Base-by-base conservation (phyloP, 2,113 vertebrate species). In the Galeopterus variegatus region DNA sequence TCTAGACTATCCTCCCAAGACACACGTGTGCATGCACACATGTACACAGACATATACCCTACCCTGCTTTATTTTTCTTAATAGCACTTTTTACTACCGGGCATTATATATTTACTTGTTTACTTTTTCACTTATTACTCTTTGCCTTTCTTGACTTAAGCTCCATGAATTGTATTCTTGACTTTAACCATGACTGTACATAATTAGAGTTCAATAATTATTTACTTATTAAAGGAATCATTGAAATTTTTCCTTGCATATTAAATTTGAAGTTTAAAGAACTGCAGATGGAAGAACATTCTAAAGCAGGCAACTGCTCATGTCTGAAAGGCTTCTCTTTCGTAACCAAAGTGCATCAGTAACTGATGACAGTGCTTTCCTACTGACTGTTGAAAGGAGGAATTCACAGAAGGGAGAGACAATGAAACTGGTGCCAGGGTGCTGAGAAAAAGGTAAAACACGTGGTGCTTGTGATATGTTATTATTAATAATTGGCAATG, bases 321-420 rank as follows among this genome's bases (percentile, higher is more conserved):
- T 6, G 31, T 26, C 54, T 82, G 24, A 79, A 95, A 97, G 84
- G 9, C 54, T 79, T 90, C n/a, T 14, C 50, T 60, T 90, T 96
- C 72, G 24, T 19, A 83, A 33, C 81, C 52, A 88, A 67, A 95
- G 12, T 3, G 85, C 48, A 19, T 83, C 23, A 45, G 36, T 52
- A 50, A 80, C 48, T 4, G 48, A 81, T 33, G 86, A 58, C 9
- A 19, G 4, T 28, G 8, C 41, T 58, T 76, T 5, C 1, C 15
- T 80, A 28, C n/a, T 75, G 72, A 65, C 60, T 56, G 7, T 26
- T 64, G 50, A 28, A 60, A 93, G 28, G 1, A 3, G 14, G 33
- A 80, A 79, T 5, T 33, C 60, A 2, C 65, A 2, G 56, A 52
- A 17, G 9, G 18, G 56, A 6, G 81, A 72, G 19, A 48, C 48